Percentiles rank a stretch among this genome's conserved stretches.
Conservation (phyloP, 2,888 invertebrate species). For the Gastrophysa polygoni region DNA sequence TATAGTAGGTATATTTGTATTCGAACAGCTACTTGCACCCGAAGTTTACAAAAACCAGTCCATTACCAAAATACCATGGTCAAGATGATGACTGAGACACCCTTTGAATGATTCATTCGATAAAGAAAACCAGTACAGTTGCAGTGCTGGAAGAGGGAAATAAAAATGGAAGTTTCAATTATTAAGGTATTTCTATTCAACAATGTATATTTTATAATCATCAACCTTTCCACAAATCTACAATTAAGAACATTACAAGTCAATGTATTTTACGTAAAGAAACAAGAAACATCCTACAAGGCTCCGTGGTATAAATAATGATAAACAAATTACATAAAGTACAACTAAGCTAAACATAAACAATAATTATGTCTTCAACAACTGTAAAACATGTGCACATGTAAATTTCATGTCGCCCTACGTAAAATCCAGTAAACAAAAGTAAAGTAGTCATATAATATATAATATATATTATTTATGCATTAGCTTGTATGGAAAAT, state of each 20-base stretch:
- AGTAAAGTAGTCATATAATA: constrained; percentile 45
- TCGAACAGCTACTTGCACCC: too few relatives aligned
- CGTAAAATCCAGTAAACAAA: constrained; percentile 55
- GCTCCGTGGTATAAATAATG: constrained; percentile 52
- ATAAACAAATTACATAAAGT: constrained; percentile 53
- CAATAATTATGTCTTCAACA: constrained; percentile 53
- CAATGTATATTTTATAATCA: constrained; percentile 63
- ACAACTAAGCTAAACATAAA: constrained; percentile 57
- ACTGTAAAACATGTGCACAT: constrained; percentile 54
- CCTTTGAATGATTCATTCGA: too few relatives aligned
- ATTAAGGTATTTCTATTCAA: constrained; percentile 63
- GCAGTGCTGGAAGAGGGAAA: constrained; percentile 6
- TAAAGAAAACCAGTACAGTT: too few relatives aligned
- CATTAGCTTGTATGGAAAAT: constrained; percentile 53
- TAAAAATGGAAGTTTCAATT: constrained; percentile 48
- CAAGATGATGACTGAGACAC: too few relatives aligned
- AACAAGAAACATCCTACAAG: constrained; percentile 56
- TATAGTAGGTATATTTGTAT: too few relatives aligned
- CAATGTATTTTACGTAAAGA: constrained; percentile 56
- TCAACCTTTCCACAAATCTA: constrained; percentile 63
- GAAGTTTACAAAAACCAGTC: too few relatives aligned
- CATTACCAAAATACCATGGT: too few relatives aligned
- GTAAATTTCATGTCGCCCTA: constrained; percentile 54
- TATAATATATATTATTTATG: constrained; percentile 48
- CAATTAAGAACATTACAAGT: constrained; percentile 61